Conservation (phyloP, 1,140 invertebrate species). For the Nephotettix cincticeps region DNA sequence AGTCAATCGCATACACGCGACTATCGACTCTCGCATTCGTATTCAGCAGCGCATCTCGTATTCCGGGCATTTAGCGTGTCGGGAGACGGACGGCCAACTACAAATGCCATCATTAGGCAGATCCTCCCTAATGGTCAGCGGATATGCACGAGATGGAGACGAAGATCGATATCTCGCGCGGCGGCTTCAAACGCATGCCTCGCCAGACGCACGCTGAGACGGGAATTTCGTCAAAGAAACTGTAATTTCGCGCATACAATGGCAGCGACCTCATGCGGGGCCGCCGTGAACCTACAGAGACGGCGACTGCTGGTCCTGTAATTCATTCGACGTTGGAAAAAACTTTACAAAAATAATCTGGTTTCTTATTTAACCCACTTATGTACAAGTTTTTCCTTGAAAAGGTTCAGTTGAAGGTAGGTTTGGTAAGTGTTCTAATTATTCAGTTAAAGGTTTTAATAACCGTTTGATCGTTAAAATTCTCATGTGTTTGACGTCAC, state of each 20-base stretch:
- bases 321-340: too few species aligned
- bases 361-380: too few species aligned
- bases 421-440: too few species aligned
- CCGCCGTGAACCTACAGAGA: too few species aligned
- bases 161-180: neutral
- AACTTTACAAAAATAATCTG: too few species aligned
- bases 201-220: neutral
- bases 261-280: neutral
- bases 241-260: neutral
- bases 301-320: too few species aligned
- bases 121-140: neutral
- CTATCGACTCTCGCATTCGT: neutral
- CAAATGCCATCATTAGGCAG: neutral
- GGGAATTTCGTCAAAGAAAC: constrained; percentile 1
- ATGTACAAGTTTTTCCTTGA: too few species aligned
- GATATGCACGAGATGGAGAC: constrained; percentile 7
- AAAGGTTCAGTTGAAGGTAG: too few species aligned
- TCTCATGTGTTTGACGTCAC: too few species aligned
- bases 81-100: neutral
- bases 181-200: constrained; percentile 14
- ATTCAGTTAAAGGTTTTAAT: too few species aligned
- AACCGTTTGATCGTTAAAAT: too few species aligned
- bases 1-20: too few species aligned
- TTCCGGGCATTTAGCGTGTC: neutral
- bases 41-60: neutral